These are phyloP conservation scores for Tromatobia lineatoria DNA, from an alignment of 2,888 invertebrate species.

Conservation along the genomic window DNA sequence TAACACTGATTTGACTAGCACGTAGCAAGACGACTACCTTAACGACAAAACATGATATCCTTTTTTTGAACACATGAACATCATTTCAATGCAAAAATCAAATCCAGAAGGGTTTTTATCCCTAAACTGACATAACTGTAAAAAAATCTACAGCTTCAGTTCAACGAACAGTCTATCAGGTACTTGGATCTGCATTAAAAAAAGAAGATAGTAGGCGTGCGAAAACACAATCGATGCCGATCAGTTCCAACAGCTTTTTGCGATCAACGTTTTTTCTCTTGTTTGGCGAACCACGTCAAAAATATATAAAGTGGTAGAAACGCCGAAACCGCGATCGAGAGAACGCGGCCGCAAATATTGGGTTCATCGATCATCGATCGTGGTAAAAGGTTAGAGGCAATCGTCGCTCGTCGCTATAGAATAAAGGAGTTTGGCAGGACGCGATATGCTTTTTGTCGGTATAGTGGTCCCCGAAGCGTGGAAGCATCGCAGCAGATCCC, in stretches of 20 bases:
- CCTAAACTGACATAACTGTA: neutral
- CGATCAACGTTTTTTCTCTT: neutral
- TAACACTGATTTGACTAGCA: too few relatives aligned
- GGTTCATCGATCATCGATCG: conserved; percentile 37
- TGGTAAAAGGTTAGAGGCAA: conserved; percentile 20
- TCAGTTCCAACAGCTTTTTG: conserved; percentile 23
- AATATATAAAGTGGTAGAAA: conserved; percentile 32
- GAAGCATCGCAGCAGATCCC: conserved; percentile 56
- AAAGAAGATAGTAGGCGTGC: neutral
- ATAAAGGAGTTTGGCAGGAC: conserved; percentile 37
- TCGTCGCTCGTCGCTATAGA: conserved; percentile 23
- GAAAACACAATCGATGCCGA: conserved; percentile 4
- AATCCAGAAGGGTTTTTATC: neutral
- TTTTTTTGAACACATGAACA: too few relatives aligned
- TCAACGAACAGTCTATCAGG: neutral
- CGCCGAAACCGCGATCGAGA: conserved; percentile 49
- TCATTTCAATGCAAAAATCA: too few relatives aligned
- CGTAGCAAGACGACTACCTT: too few relatives aligned
- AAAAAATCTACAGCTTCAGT: neutral
- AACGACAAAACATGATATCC: too few relatives aligned
- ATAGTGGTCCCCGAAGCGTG: conserved; percentile 66
- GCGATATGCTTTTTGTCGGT: conserved; percentile 55
- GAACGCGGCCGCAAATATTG: conserved; percentile 52
- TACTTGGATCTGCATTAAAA: neutral
- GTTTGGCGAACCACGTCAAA: conserved; percentile 27